Base-by-base conservation (phyloP, 2,797 vertebrate genomes). In the Arctocebus calabarensis region DNA sequence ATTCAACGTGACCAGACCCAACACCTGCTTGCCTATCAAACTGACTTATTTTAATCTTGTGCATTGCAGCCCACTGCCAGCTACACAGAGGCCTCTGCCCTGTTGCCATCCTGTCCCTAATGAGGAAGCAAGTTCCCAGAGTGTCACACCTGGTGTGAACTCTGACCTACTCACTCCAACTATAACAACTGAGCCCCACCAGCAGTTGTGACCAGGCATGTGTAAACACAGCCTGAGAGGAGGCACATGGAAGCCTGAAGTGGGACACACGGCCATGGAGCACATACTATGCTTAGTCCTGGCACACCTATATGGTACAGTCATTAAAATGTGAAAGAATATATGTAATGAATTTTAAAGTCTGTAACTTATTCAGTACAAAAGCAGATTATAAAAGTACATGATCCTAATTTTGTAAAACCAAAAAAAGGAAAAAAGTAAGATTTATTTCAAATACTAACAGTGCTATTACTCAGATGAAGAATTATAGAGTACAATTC, bases 361-460 rank as follows among this genome's bases (percentile, higher is more conserved):
- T 81, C 64, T 84, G 40, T 13, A 40, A 94, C 94, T 96, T 95
- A 94, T 95, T 96, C 95, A 91, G 70, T 87, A 96, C 78, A 96
- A 96, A 89, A 96, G 64, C 90, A 86, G 61, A 78, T 84, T 95
- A 93, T 95, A 81, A 93, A 95, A 66, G 16, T 82, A 91, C 85
- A 88, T 68, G 70, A 70, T 75, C 34, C 84, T 89, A 52, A 94
- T 90, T 92, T 78, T 96, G 27, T 64, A 93, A 93, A 73, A n/a
- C 48, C 34, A 61, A 48, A 37, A 90, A 79, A 90, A 16, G 11
- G 40, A 73, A 86, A 94, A 95, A 84, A 88, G 74, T 52, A 75
- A 85, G 57, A 61, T 61, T 95, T 82, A 77, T 25, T 55, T 88
- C 45, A 88, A 90, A 88, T 70, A 81, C 68, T 48, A 93, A 87